Percentiles rank a stretch among this genome's conserved stretches.
These are phyloP conservation scores for Reinhardtius hippoglossoides DNA, from an alignment of 2,113 vertebrate species.

Conservation along the genomic window DNA sequence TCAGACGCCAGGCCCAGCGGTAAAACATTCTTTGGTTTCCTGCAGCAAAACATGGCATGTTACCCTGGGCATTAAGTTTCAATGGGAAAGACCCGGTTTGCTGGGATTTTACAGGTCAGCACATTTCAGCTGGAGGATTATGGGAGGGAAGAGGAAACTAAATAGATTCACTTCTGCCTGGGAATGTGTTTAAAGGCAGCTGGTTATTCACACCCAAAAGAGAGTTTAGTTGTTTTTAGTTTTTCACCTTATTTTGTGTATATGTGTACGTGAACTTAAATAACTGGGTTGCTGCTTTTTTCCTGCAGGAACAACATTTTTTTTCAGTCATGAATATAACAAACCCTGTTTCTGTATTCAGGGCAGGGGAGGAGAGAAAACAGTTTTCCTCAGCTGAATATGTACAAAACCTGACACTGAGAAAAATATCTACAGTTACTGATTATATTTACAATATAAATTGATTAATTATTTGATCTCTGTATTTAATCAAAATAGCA, in stretches of 20 bases:
- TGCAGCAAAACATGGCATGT: constrained; percentile 83
- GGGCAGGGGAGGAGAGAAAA: not conserved
- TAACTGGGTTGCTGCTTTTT: not conserved
- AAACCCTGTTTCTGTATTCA: not conserved
- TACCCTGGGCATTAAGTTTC: constrained; percentile 53
- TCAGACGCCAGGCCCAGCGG: constrained; percentile 85
- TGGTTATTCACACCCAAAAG: constrained; percentile 25
- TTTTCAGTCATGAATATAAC: not conserved
- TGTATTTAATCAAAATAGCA: not conserved
- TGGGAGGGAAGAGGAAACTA: constrained; percentile 39
- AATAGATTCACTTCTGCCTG: constrained; percentile 32
- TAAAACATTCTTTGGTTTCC: constrained; percentile 89
- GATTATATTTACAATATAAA: not conserved
- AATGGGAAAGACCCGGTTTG: constrained; percentile 68
- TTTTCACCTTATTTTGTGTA: constrained; percentile 11
- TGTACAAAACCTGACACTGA: not conserved
- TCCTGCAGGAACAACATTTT: not conserved
- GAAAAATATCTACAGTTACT: not conserved
- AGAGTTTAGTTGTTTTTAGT: not conserved
- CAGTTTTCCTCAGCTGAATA: too few species aligned
- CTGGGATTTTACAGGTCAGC: constrained; percentile 73
- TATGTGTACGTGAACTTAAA: not conserved
- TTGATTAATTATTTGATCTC: not conserved
- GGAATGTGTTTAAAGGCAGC: constrained; percentile 52
- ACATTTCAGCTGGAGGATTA: constrained; percentile 59